Evolutionary conservation across 2,888 invertebrate species (phyloP).

Genomic region (Camptogramma bilineatum): DNA sequence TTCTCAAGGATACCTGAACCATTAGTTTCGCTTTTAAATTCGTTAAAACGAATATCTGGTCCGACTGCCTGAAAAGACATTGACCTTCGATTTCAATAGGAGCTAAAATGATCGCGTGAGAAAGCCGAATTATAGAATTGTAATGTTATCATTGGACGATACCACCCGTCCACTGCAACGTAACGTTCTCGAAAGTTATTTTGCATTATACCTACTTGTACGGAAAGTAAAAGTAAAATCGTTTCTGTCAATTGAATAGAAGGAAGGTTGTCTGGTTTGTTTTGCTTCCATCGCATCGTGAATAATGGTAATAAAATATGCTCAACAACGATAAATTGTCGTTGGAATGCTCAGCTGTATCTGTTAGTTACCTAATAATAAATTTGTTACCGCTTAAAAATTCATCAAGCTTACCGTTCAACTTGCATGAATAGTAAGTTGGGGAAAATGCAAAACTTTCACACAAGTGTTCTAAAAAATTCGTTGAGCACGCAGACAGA

Average conservation of each 20-base stretch:
- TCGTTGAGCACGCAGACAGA: conserved; percentile 41
- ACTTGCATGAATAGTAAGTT: conserved; percentile 42
- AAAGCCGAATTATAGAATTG: conserved; percentile 51
- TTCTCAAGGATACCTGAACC: conserved; percentile 43
- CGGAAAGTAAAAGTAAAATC: conserved; percentile 33
- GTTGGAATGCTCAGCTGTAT: conserved; percentile 26
- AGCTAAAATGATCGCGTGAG: conserved; percentile 51
- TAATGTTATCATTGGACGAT: conserved; percentile 24
- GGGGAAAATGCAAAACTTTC: conserved; percentile 56
- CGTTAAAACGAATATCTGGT: conserved; percentile 44
- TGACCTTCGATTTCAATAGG: conserved; percentile 57
- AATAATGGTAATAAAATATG: conserved; percentile 31
- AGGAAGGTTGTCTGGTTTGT: conserved; percentile 17
- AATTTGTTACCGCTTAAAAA: conserved; percentile 33
- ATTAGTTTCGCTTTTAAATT: conserved; percentile 50
- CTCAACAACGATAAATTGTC: conserved; percentile 12
- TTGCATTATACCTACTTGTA: conserved; percentile 17
- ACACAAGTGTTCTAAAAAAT: conserved; percentile 50
- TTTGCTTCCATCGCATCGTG: conserved; percentile 18
- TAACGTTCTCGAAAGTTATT: conserved; percentile 32
- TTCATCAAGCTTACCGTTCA: conserved; percentile 36
- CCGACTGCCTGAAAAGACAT: conserved; percentile 47
- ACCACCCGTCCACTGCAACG: conserved; percentile 24
- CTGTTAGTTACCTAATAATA: conserved; percentile 31
- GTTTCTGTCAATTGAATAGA: conserved; percentile 22